phyloP scores from a whole-genome alignment of 2,888 invertebrate genomes.

The Folsomia candida region DNA sequence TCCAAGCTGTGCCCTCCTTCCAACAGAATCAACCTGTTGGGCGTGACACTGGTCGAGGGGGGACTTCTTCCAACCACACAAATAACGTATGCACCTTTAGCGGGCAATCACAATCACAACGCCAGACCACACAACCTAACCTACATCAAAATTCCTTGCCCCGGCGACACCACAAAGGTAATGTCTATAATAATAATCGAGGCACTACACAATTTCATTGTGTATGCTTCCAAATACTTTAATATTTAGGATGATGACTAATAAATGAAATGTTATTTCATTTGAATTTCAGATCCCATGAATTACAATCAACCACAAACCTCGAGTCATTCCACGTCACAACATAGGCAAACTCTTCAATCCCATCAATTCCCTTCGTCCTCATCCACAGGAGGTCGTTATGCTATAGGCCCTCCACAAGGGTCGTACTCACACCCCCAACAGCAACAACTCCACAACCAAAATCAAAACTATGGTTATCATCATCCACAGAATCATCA shows the following conservation, averaged over 20 bases:
- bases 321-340: not conserved
- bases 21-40: constrained; percentile 9
- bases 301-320: constrained; percentile 8
- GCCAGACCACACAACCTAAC: constrained; percentile 27
- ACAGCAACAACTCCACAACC: constrained; percentile 21
- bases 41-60: not conserved
- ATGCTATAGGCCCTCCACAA: constrained; percentile 12
- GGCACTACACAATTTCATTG: too few relatives aligned
- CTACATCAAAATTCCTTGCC: constrained; percentile 49
- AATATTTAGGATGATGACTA: too few relatives aligned
- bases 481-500: constrained; percentile 20
- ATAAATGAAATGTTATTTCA: not conserved
- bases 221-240: too few relatives aligned
- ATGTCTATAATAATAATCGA: not conserved
- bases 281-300: constrained; percentile 1
- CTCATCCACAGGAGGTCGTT: not conserved
- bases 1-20: constrained; percentile 37
- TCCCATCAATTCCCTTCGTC: constrained; percentile 10
- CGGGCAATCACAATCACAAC: constrained; percentile 22
- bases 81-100: not conserved
- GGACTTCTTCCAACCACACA: not conserved
- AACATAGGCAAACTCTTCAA: constrained; percentile 10
- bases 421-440: constrained; percentile 1
- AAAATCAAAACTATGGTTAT: constrained; percentile 11
- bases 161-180: constrained; percentile 47